phyloP scores from a whole-genome alignment of 2,113 vertebrate species.

The Calyptomena viridis region DNA sequence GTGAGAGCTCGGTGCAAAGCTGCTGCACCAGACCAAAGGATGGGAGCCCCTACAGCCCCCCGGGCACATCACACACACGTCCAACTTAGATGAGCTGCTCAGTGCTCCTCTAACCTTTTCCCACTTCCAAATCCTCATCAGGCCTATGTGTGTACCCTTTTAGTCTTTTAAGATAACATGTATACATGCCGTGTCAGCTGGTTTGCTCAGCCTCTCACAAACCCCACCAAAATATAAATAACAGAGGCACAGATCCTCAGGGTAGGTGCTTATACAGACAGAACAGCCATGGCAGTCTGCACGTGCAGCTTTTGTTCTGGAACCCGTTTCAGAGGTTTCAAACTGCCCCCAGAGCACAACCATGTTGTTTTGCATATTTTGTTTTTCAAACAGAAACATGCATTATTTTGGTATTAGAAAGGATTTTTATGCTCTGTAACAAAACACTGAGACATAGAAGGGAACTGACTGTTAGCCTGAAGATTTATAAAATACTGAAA shows the following conservation, averaged over 20 bases:
- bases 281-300: neutral
- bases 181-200: neutral
- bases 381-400: neutral
- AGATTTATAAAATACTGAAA: slow-evolving; percentile 17
- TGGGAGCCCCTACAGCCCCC: neutral
- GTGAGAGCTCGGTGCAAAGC: neutral
- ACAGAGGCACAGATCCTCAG: rapidly evolving
- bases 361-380: neutral
- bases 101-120: neutral
- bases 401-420: neutral
- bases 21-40: neutral
- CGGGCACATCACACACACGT: neutral
- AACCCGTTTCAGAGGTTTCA: neutral
- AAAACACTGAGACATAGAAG: neutral
- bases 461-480: neutral
- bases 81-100: neutral
- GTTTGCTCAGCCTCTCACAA: neutral
- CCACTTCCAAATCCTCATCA: neutral
- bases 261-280: neutral
- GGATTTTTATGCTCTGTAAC: neutral
- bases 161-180: neutral
- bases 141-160: rapidly evolving
- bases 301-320: neutral
- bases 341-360: neutral
- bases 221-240: neutral